These are phyloP conservation scores for Pogonus chalceus DNA, from an alignment of 1,140 invertebrate genomes.

Conservation along the genomic window DNA sequence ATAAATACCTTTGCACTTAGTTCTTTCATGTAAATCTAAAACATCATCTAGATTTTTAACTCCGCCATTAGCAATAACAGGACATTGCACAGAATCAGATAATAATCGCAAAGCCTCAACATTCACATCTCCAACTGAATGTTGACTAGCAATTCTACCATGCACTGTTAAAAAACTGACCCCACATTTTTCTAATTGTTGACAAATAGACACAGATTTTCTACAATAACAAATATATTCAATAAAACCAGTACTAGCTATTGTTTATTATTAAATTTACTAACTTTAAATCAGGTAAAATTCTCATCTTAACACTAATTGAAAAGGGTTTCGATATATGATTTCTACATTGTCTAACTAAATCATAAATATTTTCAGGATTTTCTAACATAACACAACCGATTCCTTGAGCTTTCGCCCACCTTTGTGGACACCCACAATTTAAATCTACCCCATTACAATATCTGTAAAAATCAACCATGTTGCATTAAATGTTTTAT, in stretches of 20 bases:
- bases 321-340: slow-evolving; percentile 65
- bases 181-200: slow-evolving; percentile 71
- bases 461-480: slow-evolving; percentile 42
- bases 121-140: slow-evolving; percentile 68
- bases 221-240: slow-evolving; percentile 16
- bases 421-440: slow-evolving; percentile 93
- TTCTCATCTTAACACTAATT: slow-evolving; percentile 86
- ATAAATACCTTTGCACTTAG: slow-evolving; percentile 63
- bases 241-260: neutral
- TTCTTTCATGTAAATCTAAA: slow-evolving; percentile 47
- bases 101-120: slow-evolving; percentile 60
- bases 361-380: slow-evolving; percentile 73
- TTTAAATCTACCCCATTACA: slow-evolving; percentile 90
- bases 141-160: slow-evolving; percentile 74
- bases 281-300: slow-evolving; percentile 47
- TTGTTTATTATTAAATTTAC: slow-evolving; percentile 25
- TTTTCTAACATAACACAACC: slow-evolving; percentile 75
- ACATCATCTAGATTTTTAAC: slow-evolving; percentile 65
- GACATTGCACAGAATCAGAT: slow-evolving; percentile 60
- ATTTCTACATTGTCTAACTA: slow-evolving; percentile 66
- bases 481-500: slow-evolving; percentile 6
- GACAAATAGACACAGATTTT: slow-evolving; percentile 62
- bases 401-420: slow-evolving; percentile 86
- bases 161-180: slow-evolving; percentile 84
- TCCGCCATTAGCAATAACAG: slow-evolving; percentile 88